Conservation (phyloP, 2,888 invertebrate genomes). For the Morpho achilles region DNA sequence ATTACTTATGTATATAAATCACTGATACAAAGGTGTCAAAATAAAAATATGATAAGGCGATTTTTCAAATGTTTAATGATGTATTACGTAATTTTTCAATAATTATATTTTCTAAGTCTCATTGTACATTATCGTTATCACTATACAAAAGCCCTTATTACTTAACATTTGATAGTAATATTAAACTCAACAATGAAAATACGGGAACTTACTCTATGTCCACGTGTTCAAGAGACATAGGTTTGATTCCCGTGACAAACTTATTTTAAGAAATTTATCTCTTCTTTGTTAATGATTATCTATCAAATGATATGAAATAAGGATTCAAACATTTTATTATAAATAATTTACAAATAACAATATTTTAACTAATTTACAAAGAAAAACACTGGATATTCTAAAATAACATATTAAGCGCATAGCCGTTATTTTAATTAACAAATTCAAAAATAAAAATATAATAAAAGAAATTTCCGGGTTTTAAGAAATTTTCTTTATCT, state of each 20-base stretch:
- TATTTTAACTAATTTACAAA: constrained; percentile 6
- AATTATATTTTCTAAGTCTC: constrained; percentile 24
- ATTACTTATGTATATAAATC: too few relatives aligned
- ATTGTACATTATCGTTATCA: constrained; percentile 23
- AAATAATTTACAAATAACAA: constrained; percentile 16
- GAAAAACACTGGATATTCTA: constrained; percentile 3
- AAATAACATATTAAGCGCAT: background rate
- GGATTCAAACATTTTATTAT: constrained; percentile 8
- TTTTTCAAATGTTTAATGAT: constrained; percentile 24
- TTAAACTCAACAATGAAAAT: background rate
- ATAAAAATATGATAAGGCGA: constrained; percentile 15
- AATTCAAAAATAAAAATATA: too few relatives aligned
- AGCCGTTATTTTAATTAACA: too few relatives aligned
- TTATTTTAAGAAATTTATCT: too few relatives aligned
- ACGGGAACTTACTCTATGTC: too few relatives aligned
- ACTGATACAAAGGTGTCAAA: too few relatives aligned
- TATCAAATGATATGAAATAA: constrained; percentile 5
- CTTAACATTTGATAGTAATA: constrained; percentile 4
- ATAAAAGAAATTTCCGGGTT: too few relatives aligned
- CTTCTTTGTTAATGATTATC: background rate
- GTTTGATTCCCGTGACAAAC: too few relatives aligned
- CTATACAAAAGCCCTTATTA: constrained; percentile 12
- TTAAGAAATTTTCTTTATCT: too few relatives aligned
- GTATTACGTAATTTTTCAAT: constrained; percentile 25
- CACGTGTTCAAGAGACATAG: too few relatives aligned